Evolutionary conservation across 2,113 vertebrate species (phyloP), one percentile per base, ranked within the genome.

Genomic region (Anseranas semipalmata): DNA sequence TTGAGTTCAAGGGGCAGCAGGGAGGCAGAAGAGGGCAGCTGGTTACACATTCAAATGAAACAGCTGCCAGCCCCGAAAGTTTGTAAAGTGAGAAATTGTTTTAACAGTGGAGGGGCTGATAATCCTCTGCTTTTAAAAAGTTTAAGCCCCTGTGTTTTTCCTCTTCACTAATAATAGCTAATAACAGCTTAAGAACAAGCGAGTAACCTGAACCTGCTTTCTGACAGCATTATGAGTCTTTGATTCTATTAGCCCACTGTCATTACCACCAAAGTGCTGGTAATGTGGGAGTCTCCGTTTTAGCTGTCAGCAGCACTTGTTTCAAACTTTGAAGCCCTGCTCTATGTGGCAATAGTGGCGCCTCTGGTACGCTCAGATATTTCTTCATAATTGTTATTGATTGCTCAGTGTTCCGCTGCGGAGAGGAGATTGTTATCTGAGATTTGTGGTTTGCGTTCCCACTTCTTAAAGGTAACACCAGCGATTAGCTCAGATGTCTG

Each of bases 1-100:
- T 96, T 85, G 95, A 95, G 96, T 97, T 97, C 96, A 97, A 96
- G 97, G 97, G 96, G 96, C 96, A 96, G 92, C 91, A 84, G 86
- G 70, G 78, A 94, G 71, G 93, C 86, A 96, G 90, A 74, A 93
- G 89, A 93, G 90, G 96, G 97, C 97, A 97, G 97, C 97, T 97
- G 95, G 88, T 96, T 94, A 85, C 78, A 68, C 2, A 2, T 66
- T 95, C 90, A 94, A 97, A 90, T 93, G 94, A 96, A 98, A 94
- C 96, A 98, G 96, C 97, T 98, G 96, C 96, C 93, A 87, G 91
- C 89, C 76, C 88, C 87, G 39, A 81, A 97, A 97, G 94, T 96
- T 96, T 1, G 75, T 92, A 94, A 94, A 97, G 94, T 94, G 96
- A 97, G 96, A 96, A 97, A 97, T 94, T 97, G 97, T 97, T 98